Percentiles rank a stretch among this genome's conserved stretches.
phyloP scores from a whole-genome alignment of 2,113 vertebrate species.

The Gambusia holbrooki region DNA sequence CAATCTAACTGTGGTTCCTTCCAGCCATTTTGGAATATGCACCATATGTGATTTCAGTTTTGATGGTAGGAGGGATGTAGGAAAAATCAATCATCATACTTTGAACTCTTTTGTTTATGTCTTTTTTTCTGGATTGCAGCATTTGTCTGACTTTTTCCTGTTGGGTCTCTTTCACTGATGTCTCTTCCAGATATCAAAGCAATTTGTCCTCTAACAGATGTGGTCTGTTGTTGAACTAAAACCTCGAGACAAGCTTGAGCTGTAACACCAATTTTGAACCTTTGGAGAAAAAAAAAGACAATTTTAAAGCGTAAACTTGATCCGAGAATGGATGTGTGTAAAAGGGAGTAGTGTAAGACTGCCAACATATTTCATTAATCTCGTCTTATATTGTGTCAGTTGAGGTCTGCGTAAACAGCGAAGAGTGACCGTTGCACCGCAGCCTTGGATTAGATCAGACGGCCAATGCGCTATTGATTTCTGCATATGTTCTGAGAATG shows the following conservation, averaged over 20 bases:
- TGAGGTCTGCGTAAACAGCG: constrained; percentile 28
- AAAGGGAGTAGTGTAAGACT: constrained; percentile 28
- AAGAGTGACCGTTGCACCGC: constrained; percentile 18
- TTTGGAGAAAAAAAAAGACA: constrained; percentile 16
- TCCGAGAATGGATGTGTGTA: constrained; percentile 23
- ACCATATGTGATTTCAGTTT: constrained; percentile 51
- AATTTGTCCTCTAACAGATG: constrained; percentile 51
- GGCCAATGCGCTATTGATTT: constrained; percentile 52
- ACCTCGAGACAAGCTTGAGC: constrained; percentile 43
- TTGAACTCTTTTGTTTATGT: constrained; percentile 4
- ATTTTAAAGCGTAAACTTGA: constrained; percentile 17
- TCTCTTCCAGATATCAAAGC: constrained; percentile 59
- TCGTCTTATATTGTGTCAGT: constrained; percentile 27
- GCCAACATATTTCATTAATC: constrained; percentile 59
- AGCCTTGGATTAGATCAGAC: constrained; percentile 52
- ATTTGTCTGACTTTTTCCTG: constrained; percentile 28
- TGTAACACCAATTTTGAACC: constrained; percentile 47
- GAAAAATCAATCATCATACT: constrained; percentile 26
- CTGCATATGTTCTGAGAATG: constrained; percentile 49
- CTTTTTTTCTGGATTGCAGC: constrained; percentile 7
- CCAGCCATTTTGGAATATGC: constrained; percentile 44
- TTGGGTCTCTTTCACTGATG: constrained; percentile 49
- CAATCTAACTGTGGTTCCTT: constrained; percentile 38
- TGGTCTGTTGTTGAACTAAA: constrained; percentile 45
- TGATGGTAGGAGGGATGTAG: constrained; percentile 21